Evolutionary conservation across 1,140 invertebrate species (phyloP).

Genomic region (Cyphomyrmex costatus): DNA sequence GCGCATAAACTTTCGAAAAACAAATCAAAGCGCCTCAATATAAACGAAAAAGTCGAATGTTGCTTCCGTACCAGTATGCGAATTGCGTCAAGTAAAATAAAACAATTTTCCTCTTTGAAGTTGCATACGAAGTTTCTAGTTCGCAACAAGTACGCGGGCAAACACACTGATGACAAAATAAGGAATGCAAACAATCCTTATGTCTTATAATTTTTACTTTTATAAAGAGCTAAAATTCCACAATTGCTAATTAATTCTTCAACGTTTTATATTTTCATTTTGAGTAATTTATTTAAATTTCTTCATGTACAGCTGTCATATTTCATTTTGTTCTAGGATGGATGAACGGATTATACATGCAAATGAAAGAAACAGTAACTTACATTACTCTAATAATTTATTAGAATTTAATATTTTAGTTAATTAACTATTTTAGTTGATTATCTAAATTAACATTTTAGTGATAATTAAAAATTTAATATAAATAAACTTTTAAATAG

Average conservation of each 20-base stretch:
- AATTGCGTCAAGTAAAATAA: slow-evolving; percentile 32
- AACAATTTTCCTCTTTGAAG: slow-evolving; percentile 51
- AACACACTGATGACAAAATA: background rate
- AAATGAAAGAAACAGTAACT: background rate
- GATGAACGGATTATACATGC: background rate
- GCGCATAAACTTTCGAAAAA: slow-evolving; percentile 2
- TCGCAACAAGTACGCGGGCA: slow-evolving; percentile 2
- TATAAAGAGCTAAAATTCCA: background rate
- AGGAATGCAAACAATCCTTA: slow-evolving; percentile 5
- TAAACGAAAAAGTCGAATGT: slow-evolving; percentile 27
- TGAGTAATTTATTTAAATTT: slow-evolving; percentile 3
- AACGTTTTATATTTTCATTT: background rate
- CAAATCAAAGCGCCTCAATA: slow-evolving; percentile 15
- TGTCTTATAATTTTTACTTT: background rate
- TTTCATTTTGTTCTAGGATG: background rate
- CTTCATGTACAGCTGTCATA: background rate
- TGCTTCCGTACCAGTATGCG: background rate
- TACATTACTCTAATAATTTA: background rate
- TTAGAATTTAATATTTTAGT: too few species aligned
- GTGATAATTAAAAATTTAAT: background rate
- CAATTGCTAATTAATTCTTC: slow-evolving; percentile 12
- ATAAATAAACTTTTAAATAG: background rate
- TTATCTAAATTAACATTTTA: too few species aligned
- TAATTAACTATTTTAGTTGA: too few species aligned
- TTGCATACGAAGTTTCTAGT: slow-evolving; percentile 38